A percentile compares a stretch with the other conserved stretches of the same genome.
Conservation (phyloP, 2,797 vertebrate species). For the Sylvia borin region DNA sequence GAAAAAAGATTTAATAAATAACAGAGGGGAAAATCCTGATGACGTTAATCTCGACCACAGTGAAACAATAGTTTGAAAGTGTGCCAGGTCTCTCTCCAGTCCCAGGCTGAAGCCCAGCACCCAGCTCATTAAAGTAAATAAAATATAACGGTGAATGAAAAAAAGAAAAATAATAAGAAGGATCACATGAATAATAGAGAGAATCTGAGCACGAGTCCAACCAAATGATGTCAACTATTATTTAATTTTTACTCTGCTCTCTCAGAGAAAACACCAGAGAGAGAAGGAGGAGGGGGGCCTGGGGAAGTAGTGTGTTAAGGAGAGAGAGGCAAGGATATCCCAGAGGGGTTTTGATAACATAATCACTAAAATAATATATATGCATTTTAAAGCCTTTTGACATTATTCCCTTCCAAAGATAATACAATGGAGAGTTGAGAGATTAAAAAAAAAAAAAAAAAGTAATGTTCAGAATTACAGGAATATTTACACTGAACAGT, state of each 20-base stretch:
- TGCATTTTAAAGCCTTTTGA: slow-evolving; percentile 1
- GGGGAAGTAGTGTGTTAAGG: not conserved
- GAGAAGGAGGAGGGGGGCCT: not conserved
- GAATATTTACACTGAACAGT: not conserved
- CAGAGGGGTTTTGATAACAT: slow-evolving; percentile 3
- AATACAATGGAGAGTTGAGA: not conserved
- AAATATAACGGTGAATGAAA: slow-evolving; percentile 45
- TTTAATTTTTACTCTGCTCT: slow-evolving; percentile 51
- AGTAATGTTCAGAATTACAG: not conserved
- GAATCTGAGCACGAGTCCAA: slow-evolving; percentile 47
- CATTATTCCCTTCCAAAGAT: slow-evolving; percentile 6
- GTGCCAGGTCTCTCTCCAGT: not conserved
- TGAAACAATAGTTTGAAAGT: slow-evolving; percentile 44
- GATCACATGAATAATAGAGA: slow-evolving; percentile 46
- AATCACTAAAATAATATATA: slow-evolving; percentile 6
- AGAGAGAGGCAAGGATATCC: not conserved
- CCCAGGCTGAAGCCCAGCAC: slow-evolving; percentile 11
- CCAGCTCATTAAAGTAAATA: slow-evolving; percentile 55
- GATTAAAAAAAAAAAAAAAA: not conserved
- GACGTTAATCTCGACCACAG: slow-evolving; percentile 40
- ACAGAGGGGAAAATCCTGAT: slow-evolving; percentile 37
- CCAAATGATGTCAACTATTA: slow-evolving; percentile 54
- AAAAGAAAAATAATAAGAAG: slow-evolving; percentile 44
- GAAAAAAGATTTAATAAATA: slow-evolving; percentile 48
- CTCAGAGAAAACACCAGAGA: slow-evolving; percentile 29